Conservation (phyloP, 2,797 vertebrate genomes). For the Sebastes dallii region DNA sequence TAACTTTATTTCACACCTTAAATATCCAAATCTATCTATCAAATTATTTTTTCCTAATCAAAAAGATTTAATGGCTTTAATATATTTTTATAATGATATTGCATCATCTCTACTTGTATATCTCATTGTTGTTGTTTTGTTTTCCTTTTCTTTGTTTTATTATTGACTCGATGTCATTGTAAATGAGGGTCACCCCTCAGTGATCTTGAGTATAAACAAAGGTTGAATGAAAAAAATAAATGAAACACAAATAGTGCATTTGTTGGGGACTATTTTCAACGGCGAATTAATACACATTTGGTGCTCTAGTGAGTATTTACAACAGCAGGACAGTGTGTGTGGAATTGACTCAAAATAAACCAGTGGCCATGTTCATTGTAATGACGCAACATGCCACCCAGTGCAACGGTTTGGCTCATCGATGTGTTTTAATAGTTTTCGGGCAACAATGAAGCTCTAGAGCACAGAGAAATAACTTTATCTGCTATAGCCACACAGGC, state of each 20-base stretch:
- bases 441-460: neutral
- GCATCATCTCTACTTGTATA: too few species aligned
- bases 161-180: too few species aligned
- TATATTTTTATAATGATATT: too few species aligned
- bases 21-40: too few species aligned
- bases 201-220: too few species aligned
- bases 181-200: too few species aligned
- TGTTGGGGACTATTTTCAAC: neutral
- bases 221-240: neutral
- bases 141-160: too few species aligned
- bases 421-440: neutral
- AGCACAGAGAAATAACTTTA: neutral
- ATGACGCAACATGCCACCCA: accelerated
- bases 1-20: too few species aligned
- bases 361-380: neutral
- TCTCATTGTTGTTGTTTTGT: too few species aligned
- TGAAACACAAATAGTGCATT: neutral
- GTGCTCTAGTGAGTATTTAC: neutral
- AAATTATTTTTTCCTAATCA: too few species aligned
- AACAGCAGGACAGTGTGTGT: neutral
- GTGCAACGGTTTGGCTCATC: neutral
- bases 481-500: neutral
- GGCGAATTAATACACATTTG: neutral
- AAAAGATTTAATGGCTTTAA: too few species aligned
- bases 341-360: neutral